A percentile compares a stretch with the other conserved stretches of the same genome.
Evolutionary conservation across 2,113 vertebrate genomes (phyloP).

Genomic region (Passer montanus): DNA sequence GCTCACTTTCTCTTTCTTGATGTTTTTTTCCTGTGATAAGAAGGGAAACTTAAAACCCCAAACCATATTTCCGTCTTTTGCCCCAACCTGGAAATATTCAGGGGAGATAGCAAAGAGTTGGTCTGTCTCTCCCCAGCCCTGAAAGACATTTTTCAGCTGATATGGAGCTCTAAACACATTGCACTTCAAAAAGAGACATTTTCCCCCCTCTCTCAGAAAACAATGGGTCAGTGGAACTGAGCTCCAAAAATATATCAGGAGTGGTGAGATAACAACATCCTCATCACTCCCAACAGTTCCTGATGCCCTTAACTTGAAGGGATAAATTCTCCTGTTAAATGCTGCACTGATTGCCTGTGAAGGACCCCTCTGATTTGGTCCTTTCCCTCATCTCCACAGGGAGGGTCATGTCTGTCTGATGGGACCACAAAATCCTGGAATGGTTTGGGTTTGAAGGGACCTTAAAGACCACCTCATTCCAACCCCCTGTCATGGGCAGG

Average conservation of each 20-base stretch:
- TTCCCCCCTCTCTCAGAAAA: background rate
- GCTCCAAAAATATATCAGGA: conserved; percentile 11
- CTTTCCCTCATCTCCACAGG: accelerated
- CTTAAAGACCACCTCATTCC: background rate
- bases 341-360: accelerated
- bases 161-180: background rate
- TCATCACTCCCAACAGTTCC: background rate
- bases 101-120: background rate
- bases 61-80: background rate
- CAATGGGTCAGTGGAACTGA: background rate
- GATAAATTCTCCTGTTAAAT: background rate
- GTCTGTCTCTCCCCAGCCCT: background rate
- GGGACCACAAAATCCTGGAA: background rate
- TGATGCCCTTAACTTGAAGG: background rate
- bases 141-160: background rate
- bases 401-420: background rate
- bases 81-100: background rate
- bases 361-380: background rate
- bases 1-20: background rate
- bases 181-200: background rate
- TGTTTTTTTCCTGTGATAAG: background rate
- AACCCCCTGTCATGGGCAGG: accelerated
- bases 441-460: background rate
- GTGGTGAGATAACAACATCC: conserved; percentile 52
- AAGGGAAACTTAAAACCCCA: background rate